phyloP scores from a whole-genome alignment of 2,888 invertebrate genomes.

The Therioaphis trifolii region DNA sequence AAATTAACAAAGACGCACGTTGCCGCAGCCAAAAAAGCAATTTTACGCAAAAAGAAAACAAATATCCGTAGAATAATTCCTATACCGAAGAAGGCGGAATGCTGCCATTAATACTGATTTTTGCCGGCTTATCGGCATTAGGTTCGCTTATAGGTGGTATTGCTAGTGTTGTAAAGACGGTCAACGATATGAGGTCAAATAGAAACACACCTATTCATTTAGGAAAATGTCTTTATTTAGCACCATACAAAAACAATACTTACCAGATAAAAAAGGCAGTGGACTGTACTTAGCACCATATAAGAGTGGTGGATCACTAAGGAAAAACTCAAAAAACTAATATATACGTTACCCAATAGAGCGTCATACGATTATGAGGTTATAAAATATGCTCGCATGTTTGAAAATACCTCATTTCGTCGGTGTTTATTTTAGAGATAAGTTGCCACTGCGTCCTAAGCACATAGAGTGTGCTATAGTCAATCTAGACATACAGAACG shows the following conservation, averaged over 20 bases:
- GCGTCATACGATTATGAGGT: too few species aligned
- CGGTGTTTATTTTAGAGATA: neutral
- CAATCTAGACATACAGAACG: too few species aligned
- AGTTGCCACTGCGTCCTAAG: neutral
- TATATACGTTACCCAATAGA: neutral
- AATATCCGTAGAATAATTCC: neutral
- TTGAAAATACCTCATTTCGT: neutral
- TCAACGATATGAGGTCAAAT: neutral
- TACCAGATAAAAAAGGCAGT: neutral
- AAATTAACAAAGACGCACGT: too few species aligned
- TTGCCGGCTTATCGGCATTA: neutral
- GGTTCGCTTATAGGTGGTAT: neutral
- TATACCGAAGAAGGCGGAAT: neutral
- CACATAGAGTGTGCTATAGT: neutral
- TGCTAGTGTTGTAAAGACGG: neutral
- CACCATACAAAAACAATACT: neutral
- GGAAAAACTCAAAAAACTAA: neutral
- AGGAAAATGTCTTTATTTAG: neutral
- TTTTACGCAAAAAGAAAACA: neutral
- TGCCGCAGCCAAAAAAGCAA: neutral
- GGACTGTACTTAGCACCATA: neutral
- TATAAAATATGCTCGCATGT: too few species aligned
- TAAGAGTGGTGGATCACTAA: neutral
- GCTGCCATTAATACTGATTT: neutral
- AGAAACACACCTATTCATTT: too few species aligned